Conservation (phyloP, 1,140 invertebrate genomes). For the Drosophila suzukii region DNA sequence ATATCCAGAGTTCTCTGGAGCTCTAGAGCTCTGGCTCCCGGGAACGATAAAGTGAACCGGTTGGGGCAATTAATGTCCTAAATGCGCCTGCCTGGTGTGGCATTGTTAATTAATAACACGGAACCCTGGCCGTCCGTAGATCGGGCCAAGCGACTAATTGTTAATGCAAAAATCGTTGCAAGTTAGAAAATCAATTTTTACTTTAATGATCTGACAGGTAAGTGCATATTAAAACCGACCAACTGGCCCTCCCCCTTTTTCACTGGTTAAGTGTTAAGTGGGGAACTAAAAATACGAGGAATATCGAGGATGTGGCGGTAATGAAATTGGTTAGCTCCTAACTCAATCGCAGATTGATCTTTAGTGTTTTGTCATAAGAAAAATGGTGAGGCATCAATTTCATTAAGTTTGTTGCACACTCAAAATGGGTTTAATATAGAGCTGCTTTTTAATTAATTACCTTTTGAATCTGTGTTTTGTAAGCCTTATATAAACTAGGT, state of each 20-base stretch:
- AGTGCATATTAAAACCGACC: conserved; percentile 70
- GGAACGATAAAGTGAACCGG: conserved; percentile 55
- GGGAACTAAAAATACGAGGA: conserved; percentile 27
- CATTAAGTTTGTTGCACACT: background rate
- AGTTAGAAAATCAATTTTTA: conserved; percentile 83
- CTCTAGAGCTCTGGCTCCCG: background rate
- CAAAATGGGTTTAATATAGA: background rate
- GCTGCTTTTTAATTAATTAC: too few relatives aligned
- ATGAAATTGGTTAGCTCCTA: conserved; percentile 8
- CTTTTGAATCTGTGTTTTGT: too few relatives aligned
- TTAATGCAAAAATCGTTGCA: conserved; percentile 83
- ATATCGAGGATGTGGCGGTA: background rate
- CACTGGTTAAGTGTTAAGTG: conserved; percentile 37
- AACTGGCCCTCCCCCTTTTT: conserved; percentile 4
- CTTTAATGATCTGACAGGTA: conserved; percentile 79
- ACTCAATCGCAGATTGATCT: conserved; percentile 13
- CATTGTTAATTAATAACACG: conserved; percentile 82
- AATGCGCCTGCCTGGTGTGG: conserved; percentile 79
- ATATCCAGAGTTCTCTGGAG: background rate
- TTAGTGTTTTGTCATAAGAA: background rate
- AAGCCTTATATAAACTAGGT: too few relatives aligned
- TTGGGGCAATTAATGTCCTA: conserved; percentile 78
- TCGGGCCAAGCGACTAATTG: conserved; percentile 54
- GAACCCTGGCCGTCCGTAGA: background rate
- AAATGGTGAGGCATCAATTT: background rate